These are phyloP conservation scores for Oplegnathus fasciatus DNA, from an alignment of 2,113 vertebrate genomes.

Conservation along the genomic window DNA sequence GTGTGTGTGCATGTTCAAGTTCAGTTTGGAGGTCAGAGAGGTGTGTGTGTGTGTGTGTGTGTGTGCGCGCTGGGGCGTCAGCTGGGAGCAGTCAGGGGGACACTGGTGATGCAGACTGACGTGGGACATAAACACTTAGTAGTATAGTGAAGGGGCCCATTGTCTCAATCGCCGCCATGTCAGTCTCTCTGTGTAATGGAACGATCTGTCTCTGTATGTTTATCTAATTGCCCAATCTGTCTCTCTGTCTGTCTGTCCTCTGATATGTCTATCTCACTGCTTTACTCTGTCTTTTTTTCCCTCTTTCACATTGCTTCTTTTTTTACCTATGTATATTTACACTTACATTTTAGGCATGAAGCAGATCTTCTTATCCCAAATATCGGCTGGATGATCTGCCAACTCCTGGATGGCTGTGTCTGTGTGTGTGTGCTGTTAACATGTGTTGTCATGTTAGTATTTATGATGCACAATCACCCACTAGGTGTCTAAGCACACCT, in stretches of 20 bases:
- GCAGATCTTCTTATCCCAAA: conserved; percentile 25
- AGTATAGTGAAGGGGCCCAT: conserved; percentile 77
- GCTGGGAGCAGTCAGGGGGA: conserved; percentile 80
- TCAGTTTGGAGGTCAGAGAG: conserved; percentile 55
- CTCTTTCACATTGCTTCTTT: conserved; percentile 15
- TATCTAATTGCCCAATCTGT: conserved; percentile 79
- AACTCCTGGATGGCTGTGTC: not conserved
- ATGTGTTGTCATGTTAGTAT: conserved; percentile 4
- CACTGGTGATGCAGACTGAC: conserved; percentile 81
- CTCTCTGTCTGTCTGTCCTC: conserved; percentile 57
- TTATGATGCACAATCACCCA: not conserved
- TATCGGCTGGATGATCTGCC: conserved; percentile 15
- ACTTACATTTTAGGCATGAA: conserved; percentile 1
- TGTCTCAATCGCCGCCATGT: conserved; percentile 72
- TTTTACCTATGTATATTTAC: conserved; percentile 9
- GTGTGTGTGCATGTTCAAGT: conserved; percentile 54
- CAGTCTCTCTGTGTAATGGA: conserved; percentile 71
- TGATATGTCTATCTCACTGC: conserved; percentile 61
- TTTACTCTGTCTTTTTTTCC: conserved; percentile 41
- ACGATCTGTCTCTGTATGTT: conserved; percentile 72
- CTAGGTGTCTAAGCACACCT: not conserved
- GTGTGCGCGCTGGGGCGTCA: conserved; percentile 45
- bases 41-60: conserved; percentile 22
- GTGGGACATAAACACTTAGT: conserved; percentile 79
- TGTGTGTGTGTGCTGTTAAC: conserved; percentile 15